Evolutionary conservation across 2,888 invertebrate species (phyloP).

Genomic region (Toxonevra muliebris): DNA sequence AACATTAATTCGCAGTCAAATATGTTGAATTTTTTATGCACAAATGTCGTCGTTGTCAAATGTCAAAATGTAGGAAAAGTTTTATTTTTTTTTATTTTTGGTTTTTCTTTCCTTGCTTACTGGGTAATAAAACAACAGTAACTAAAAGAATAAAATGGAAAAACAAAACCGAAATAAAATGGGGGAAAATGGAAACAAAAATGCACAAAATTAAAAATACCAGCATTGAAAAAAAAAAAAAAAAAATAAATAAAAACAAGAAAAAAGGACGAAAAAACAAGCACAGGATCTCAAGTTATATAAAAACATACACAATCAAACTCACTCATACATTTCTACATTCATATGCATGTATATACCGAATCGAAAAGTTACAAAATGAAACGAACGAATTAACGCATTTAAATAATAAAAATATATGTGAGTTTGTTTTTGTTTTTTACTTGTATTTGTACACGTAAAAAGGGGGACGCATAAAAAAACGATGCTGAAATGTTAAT

Average conservation of each 20-base stretch:
- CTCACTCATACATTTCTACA: neutral
- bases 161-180: neutral
- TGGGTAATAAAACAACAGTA: neutral
- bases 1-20: slow-evolving; percentile 61
- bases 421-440: slow-evolving; percentile 1
- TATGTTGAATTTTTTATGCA: slow-evolving; percentile 60
- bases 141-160: slow-evolving; percentile 9
- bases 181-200: slow-evolving; percentile 9
- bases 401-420: slow-evolving; percentile 33
- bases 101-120: neutral
- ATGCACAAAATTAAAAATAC: slow-evolving; percentile 29
- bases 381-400: slow-evolving; percentile 54
- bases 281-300: neutral
- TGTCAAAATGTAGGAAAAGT: neutral
- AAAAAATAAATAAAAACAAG: slow-evolving; percentile 43
- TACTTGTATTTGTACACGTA: neutral
- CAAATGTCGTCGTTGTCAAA: slow-evolving; percentile 60
- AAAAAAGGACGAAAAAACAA: slow-evolving; percentile 34
- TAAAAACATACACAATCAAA: slow-evolving; percentile 15
- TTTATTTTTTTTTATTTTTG: neutral
- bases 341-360: neutral
- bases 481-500: slow-evolving; percentile 20
- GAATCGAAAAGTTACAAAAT: slow-evolving; percentile 5
- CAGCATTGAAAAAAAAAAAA: slow-evolving; percentile 35
- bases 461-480: slow-evolving; percentile 7